These are phyloP conservation scores for Podilymbus podiceps DNA, from an alignment of 2,113 vertebrate genomes.

Conservation along the genomic window DNA sequence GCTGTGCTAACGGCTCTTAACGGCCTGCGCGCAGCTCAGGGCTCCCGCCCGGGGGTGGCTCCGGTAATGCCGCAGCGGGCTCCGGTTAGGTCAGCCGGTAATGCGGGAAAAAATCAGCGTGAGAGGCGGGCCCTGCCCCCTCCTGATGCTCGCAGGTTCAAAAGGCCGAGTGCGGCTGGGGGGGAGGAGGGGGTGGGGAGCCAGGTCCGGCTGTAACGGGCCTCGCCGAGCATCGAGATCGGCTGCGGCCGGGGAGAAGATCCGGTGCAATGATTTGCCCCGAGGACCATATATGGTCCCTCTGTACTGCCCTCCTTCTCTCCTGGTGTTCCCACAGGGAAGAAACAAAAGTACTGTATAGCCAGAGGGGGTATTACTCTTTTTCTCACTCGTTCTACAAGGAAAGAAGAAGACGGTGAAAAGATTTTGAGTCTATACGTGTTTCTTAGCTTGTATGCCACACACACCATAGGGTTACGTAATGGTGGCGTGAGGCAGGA, in stretches of 20 bases:
- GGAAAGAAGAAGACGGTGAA: not conserved
- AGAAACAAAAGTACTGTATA: not conserved
- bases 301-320: not conserved
- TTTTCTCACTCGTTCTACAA: not conserved
- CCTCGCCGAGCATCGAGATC: not conserved
- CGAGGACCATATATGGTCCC: not conserved
- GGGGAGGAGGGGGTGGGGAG: too few relatives aligned
- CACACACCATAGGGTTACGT: not conserved
- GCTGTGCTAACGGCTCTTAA: not conserved
- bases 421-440: accelerated
- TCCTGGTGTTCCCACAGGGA: not conserved
- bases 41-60: not conserved
- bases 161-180: not conserved
- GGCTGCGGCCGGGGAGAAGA: not conserved
- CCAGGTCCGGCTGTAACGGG: not conserved
- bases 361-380: not conserved
- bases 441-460: not conserved
- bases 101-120: not conserved
- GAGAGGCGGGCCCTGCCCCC: not conserved
- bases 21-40: not conserved
- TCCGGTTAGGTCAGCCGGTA: not conserved
- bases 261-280: accelerated
- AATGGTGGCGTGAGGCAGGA: not conserved
- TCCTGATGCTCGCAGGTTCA: not conserved
- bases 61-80: not conserved